These are phyloP conservation scores for Sakesphorus luctuosus DNA, from an alignment of 2,113 vertebrate genomes.

Conservation along the genomic window DNA sequence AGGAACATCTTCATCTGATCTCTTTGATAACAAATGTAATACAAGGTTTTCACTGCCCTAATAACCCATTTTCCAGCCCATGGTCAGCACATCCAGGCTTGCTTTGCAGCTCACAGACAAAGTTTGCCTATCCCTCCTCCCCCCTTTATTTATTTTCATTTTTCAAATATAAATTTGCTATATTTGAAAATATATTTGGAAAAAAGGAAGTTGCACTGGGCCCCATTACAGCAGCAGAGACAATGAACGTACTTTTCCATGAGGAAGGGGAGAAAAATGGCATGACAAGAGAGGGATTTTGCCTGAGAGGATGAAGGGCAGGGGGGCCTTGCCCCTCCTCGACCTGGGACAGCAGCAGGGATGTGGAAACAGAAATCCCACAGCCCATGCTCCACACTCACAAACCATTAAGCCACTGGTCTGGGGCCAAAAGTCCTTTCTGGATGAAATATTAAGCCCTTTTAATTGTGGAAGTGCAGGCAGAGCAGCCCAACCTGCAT, in stretches of 20 bases:
- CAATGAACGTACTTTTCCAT: neutral
- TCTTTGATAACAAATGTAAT: neutral
- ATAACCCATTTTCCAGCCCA: neutral
- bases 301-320: neutral
- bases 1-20: neutral
- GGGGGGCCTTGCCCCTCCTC: neutral
- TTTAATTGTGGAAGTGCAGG: neutral
- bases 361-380: neutral
- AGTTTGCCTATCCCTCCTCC: neutral
- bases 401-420: neutral
- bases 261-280: neutral
- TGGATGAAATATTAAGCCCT: neutral
- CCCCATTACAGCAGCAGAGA: neutral
- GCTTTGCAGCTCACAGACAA: neutral
- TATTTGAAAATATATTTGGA: neutral
- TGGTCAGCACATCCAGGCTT: neutral
- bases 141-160: neutral
- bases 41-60: neutral
- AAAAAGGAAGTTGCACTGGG: rapidly evolving
- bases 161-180: neutral
- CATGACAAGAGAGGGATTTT: neutral
- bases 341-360: neutral
- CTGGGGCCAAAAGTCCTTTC: neutral
- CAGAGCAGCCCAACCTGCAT: neutral
- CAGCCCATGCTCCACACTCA: neutral